Evolutionary conservation across 2,888 invertebrate genomes (phyloP).

Genomic region (Aphidius colemani): DNA sequence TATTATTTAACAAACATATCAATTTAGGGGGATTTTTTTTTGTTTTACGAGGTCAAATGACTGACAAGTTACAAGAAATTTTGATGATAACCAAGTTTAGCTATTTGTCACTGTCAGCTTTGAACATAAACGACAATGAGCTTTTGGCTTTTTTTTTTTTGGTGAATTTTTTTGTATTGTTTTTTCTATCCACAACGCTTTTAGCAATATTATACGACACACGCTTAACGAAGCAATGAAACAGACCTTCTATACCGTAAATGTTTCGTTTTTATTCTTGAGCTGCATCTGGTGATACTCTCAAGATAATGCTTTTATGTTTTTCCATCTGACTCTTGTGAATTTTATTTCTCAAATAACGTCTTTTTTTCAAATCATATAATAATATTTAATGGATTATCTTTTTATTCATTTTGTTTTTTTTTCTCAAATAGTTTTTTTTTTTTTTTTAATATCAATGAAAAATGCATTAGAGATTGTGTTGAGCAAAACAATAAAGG

Average conservation of each 20-base stretch:
- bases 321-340: too few species aligned
- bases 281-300: conserved; percentile 21
- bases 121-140: conserved; percentile 12
- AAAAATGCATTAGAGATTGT: neutral
- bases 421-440: neutral
- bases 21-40: neutral
- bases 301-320: neutral
- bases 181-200: conserved; percentile 40
- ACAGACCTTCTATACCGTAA: conserved; percentile 3
- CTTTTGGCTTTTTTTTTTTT: conserved; percentile 11
- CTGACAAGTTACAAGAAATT: conserved; percentile 46
- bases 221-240: conserved; percentile 26
- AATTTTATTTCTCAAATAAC: conserved; percentile 12
- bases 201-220: conserved; percentile 51
- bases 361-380: conserved; percentile 8
- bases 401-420: conserved; percentile 11
- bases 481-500: conserved; percentile 10
- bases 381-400: conserved; percentile 8
- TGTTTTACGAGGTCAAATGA: neutral
- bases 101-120: conserved; percentile 53
- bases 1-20: too few species aligned
- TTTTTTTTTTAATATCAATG: neutral
- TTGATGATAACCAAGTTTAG: conserved; percentile 43
- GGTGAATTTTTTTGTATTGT: neutral
- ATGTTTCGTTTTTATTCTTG: conserved; percentile 13